Conservation (phyloP, 2,113 vertebrate species). For the Carassius carassius region DNA sequence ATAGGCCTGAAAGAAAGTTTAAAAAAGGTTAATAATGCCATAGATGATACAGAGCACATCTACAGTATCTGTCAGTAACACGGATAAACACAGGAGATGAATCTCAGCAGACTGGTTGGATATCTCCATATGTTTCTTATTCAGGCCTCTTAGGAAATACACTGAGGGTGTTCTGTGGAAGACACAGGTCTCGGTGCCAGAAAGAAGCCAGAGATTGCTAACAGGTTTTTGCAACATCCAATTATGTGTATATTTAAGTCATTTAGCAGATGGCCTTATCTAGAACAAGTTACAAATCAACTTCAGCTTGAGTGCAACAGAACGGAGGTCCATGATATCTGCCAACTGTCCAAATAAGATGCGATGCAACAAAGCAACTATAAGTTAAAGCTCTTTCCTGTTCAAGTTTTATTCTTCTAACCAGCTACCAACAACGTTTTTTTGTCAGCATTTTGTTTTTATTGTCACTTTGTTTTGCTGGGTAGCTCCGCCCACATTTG, state of each 20-base stretch:
- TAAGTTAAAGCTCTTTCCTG: no score
- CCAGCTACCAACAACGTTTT: no score
- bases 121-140: conserved; percentile 2
- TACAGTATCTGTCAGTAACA: background rate
- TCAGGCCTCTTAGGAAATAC: background rate
- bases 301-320: background rate
- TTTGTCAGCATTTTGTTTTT: no score
- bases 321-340: no score
- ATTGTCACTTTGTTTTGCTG: no score
- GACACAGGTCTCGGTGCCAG: background rate
- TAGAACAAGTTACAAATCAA: conserved; percentile 23
- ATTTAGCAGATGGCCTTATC: conserved; percentile 3
- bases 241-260: conserved; percentile 6
- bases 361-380: no score
- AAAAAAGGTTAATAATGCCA: background rate
- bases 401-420: no score
- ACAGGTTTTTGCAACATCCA: background rate
- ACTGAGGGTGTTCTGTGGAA: background rate
- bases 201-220: background rate
- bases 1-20: no score
- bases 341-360: no score
- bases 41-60: background rate
- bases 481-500: no score
- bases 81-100: background rate
- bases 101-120: background rate